These are phyloP conservation scores for Dasysyrphus albostriatus DNA, from an alignment of 2,888 invertebrate species.

Conservation along the genomic window DNA sequence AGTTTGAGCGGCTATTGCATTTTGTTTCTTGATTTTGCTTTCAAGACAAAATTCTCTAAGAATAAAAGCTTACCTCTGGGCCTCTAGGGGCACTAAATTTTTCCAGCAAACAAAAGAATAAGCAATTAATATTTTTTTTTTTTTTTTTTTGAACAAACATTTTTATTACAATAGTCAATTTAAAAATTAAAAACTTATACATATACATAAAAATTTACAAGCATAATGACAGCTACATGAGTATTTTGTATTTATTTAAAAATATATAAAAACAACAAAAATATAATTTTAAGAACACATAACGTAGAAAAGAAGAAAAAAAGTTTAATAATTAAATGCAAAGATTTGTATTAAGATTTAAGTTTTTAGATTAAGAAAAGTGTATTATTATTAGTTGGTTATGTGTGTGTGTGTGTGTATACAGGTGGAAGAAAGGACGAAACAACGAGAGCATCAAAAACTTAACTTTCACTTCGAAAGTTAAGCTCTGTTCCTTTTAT, in stretches of 20 bases:
- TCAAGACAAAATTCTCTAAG: no score
- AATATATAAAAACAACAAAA: constrained; percentile 52
- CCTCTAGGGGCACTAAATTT: no score
- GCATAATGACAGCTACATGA: constrained; percentile 74
- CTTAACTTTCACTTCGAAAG: constrained; percentile 24
- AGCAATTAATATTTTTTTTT: not conserved
- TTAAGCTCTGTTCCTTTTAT: constrained; percentile 28
- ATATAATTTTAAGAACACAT: constrained; percentile 43
- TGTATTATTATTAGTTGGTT: constrained; percentile 31
- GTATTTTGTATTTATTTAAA: constrained; percentile 45
- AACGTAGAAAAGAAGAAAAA: constrained; percentile 22
- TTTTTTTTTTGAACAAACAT: constrained; percentile 48
- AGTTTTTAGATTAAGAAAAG: constrained; percentile 29
- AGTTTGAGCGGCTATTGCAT: no score
- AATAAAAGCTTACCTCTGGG: no score
- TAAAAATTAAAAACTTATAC: constrained; percentile 67
- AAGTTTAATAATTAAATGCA: constrained; percentile 1
- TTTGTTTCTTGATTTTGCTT: no score
- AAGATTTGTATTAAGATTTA: constrained; percentile 14
- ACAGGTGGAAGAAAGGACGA: constrained; percentile 49
- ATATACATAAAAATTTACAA: constrained; percentile 67
- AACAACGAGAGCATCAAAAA: constrained; percentile 58
- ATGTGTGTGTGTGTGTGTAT: constrained; percentile 27
- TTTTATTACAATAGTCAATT: constrained; percentile 63
- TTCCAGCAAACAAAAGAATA: not conserved